Conservation (phyloP, 2,797 vertebrate genomes). For the Uromys caudimaculatus region DNA sequence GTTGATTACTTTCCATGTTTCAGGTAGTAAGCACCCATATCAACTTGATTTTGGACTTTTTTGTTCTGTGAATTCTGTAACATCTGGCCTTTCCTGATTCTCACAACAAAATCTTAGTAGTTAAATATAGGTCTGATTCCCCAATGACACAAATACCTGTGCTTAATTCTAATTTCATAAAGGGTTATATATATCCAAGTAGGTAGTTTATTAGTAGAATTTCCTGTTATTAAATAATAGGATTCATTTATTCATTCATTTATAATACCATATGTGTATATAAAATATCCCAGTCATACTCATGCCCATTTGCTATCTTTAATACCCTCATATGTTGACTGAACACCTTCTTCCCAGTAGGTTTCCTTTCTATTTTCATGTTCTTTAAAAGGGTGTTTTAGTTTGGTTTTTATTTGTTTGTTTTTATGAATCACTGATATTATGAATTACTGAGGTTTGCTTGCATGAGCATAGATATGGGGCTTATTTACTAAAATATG, state of each 20-base stretch:
- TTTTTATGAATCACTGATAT: neutral
- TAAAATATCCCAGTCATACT: neutral
- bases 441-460: neutral
- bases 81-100: constrained; percentile 25
- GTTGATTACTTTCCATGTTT: constrained; percentile 57
- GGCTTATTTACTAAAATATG: neutral
- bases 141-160: neutral
- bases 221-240: constrained; percentile 61
- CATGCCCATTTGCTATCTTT: neutral
- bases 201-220: constrained; percentile 11
- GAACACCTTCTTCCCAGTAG: neutral
- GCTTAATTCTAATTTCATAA: neutral
- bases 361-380: neutral
- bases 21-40: constrained; percentile 46
- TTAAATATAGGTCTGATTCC: constrained; percentile 28
- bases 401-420: neutral
- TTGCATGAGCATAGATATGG: neutral
- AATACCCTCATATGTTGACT: neutral
- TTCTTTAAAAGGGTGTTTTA: neutral
- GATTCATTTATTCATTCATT: neutral
- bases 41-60: constrained; percentile 38
- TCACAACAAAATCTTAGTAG: neutral
- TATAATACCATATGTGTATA: neutral
- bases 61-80: neutral
- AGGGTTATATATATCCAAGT: neutral